phyloP scores from a whole-genome alignment of 23 tunicate genomes.

The Styela clava region DNA sequence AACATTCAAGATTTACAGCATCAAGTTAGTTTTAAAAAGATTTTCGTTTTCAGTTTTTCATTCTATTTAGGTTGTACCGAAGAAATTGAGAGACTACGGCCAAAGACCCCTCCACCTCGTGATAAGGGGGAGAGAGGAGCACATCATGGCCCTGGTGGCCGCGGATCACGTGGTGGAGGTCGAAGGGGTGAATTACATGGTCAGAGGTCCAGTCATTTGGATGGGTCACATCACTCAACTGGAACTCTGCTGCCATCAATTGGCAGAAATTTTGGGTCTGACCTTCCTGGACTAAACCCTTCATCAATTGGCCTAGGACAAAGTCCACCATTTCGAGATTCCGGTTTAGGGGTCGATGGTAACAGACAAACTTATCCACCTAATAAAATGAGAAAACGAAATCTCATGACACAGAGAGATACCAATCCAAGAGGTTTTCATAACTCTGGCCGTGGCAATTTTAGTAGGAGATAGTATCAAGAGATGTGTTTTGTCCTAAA shows the following conservation, averaged over 20 bases:
- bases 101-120: conserved; percentile 95
- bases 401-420: not conserved
- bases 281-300: not conserved
- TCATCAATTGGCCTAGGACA: not conserved
- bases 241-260: not conserved
- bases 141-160: conserved; percentile 2
- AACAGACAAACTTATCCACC: not conserved
- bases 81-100: conserved; percentile 94
- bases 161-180: not conserved
- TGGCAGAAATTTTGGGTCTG: not conserved
- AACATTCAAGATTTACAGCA: too few relatives aligned
- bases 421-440: not conserved
- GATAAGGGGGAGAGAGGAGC: conserved; percentile 44
- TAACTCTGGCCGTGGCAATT: not conserved
- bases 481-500: too few relatives aligned
- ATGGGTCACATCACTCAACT: not conserved
- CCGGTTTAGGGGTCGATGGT: not conserved
- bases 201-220: not conserved
- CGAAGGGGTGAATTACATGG: not conserved
- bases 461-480: not conserved
- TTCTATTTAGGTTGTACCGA: conserved; percentile 69
- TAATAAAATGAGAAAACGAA: not conserved
- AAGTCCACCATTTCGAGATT: not conserved
- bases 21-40: too few relatives aligned
- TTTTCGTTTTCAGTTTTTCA: too few relatives aligned